phyloP scores from a whole-genome alignment of 1,140 invertebrate species.

The Chlorops oryzae region DNA sequence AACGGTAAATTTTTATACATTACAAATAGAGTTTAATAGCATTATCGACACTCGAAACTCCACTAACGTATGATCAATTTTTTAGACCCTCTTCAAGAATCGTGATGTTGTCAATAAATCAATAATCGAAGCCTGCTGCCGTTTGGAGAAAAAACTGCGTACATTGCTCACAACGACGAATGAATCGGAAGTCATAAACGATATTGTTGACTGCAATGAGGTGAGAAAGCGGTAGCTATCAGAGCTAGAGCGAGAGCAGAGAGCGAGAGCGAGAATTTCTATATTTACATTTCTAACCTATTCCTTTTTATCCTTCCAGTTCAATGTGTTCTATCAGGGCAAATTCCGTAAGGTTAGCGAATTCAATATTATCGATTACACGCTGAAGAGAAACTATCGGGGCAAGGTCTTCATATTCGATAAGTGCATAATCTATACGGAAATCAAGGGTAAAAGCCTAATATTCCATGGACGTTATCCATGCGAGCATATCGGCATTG shows the following conservation, averaged over 20 bases:
- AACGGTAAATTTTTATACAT: constrained; percentile 21
- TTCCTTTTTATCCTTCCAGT: constrained; percentile 18
- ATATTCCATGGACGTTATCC: constrained; percentile 44
- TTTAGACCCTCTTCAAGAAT: constrained; percentile 41
- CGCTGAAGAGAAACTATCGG: constrained; percentile 31
- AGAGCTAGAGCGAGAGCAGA: neutral
- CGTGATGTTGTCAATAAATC: constrained; percentile 40
- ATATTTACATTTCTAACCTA: neutral
- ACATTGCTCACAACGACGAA: constrained; percentile 39
- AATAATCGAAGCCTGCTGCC: constrained; percentile 40
- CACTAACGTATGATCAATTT: neutral
- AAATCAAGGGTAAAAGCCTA: constrained; percentile 41
- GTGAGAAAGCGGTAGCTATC: constrained; percentile 15
- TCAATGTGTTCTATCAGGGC: constrained; percentile 43
- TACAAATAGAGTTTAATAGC: neutral
- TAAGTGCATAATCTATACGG: constrained; percentile 46
- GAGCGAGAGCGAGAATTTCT: neutral
- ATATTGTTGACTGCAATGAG: constrained; percentile 43
- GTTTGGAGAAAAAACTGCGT: constrained; percentile 39
- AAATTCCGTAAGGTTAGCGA: constrained; percentile 43
- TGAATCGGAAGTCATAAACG: constrained; percentile 44
- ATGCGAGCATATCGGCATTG: constrained; percentile 39
- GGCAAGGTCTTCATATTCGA: constrained; percentile 46
- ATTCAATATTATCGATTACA: constrained; percentile 36
- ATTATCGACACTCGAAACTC: neutral